These are phyloP conservation scores for Salmo trutta DNA, from an alignment of 2,797 vertebrate species.

Conservation along the genomic window DNA sequence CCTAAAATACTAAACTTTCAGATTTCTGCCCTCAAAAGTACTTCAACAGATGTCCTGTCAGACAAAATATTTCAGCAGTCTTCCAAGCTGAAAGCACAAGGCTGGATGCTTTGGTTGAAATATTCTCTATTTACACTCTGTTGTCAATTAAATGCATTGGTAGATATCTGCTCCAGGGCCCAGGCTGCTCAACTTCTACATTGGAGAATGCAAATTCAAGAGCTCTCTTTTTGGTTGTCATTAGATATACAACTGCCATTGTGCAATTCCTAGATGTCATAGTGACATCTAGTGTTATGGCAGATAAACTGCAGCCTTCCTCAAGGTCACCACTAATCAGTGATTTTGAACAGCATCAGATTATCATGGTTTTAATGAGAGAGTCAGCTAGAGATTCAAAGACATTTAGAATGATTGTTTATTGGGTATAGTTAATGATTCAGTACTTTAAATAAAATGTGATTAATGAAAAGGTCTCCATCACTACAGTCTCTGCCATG, in stretches of 20 bases:
- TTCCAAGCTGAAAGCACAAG: conserved; percentile 21
- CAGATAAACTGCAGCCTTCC: conserved; percentile 25
- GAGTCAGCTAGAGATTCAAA: background rate
- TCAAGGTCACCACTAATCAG: conserved; percentile 6
- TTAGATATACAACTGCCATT: background rate
- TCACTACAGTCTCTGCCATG: background rate
- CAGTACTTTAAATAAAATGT: background rate
- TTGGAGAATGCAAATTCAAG: conserved; percentile 23
- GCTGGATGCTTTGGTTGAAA: conserved; percentile 31
- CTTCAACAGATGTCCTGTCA: conserved; percentile 37
- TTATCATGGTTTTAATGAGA: background rate
- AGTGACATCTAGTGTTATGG: conserved; percentile 62
- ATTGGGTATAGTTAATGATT: background rate
- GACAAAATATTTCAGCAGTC: conserved; percentile 20
- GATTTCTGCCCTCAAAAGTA: conserved; percentile 10
- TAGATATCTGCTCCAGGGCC: conserved; percentile 33
- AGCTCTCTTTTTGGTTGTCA: background rate
- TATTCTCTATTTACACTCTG: conserved; percentile 28
- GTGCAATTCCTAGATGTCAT: conserved; percentile 34
- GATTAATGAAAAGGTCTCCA: background rate
- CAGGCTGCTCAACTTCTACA: conserved; percentile 6
- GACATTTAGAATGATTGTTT: conserved; percentile 5
- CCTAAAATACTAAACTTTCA: conserved; percentile 11
- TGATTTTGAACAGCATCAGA: background rate
- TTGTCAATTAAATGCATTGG: conserved; percentile 35